Base-by-base conservation (phyloP, 1,140 invertebrate genomes). In the Elysia chlorotica region DNA sequence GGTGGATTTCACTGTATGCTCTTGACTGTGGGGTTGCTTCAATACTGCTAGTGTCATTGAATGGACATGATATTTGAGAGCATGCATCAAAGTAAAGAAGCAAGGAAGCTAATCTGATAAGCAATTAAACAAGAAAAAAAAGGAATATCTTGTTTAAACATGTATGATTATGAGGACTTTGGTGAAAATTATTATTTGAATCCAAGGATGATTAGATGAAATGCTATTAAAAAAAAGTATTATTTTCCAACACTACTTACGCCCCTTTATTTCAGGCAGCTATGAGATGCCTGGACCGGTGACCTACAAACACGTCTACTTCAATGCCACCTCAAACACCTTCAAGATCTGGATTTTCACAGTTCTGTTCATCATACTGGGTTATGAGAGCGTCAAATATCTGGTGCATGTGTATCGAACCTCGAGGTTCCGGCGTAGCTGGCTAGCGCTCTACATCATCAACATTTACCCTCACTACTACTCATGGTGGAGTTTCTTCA, bases 381-480 rank as follows among this genome's bases (percentile, higher is more conserved):
- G 92, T 30, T 94, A 95, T 82, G 93, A 94, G 86, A 90, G 90
- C 71, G 86, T 92, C 4, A 92, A 92, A 78, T 89, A 91, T 76
- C 82, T 94, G 31, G 85, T 91, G 30, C 83, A 83, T 33, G 79
- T 93, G 54, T 88, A 90, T 57, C 86, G 78, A 21, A 59, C 83
- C 89, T 70, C 37, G 2, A 59, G 65, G 91, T 41, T 76, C 31
- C 54, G 85, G 89, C 83, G 89, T 54, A 90, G 89, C n/a, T 94
- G 94, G 93, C 84, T 92, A 28, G 77, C 92, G 17, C 87, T 94
- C 1, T 93, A 94, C 79, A 76, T 91, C 3, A 88, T 91, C 19
- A 92, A 92, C 30, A 85, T 94, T 66, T 94, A 93, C 82, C 93
- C 93, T 0, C 92, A 95, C 81, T 94, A 94, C 81, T 95, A 94